A percentile compares a stretch with the other conserved stretches of the same genome.
Evolutionary conservation across 2,888 invertebrate genomes (phyloP).

Genomic region (Galerucella nymphaeae): DNA sequence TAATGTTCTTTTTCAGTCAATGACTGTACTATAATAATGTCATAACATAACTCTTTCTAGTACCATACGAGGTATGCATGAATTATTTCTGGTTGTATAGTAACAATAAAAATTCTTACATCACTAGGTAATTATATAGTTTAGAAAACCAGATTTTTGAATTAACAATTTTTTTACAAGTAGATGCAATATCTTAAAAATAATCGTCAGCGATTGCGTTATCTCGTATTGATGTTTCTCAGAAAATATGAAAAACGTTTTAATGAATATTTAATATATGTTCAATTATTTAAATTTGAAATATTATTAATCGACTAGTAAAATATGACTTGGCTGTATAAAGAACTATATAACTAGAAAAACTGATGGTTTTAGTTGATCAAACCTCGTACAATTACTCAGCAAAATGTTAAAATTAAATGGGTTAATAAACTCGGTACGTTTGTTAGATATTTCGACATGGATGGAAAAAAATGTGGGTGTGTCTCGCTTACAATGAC

Average conservation of each 20-base stretch:
- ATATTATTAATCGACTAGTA: background rate
- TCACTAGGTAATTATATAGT: constrained; percentile 19
- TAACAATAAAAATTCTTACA: constrained; percentile 28
- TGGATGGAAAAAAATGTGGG: background rate
- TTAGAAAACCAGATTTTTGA: constrained; percentile 25
- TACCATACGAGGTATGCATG: background rate
- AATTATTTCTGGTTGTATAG: background rate
- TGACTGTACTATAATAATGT: background rate
- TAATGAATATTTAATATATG: background rate
- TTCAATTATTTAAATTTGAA: background rate
- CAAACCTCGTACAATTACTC: background rate
- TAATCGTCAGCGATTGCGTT: constrained; percentile 31
- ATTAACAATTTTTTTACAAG: constrained; percentile 18
- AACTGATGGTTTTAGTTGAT: background rate
- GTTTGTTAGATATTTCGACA: background rate
- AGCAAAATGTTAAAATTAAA: background rate
- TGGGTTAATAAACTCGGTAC: background rate
- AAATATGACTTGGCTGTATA: background rate
- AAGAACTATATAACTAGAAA: too few relatives aligned
- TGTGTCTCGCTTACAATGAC: background rate
- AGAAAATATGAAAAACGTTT: too few relatives aligned
- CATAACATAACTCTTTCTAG: background rate
- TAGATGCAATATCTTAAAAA: constrained; percentile 32
- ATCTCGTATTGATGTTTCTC: background rate
- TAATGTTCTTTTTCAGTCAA: too few relatives aligned